These are phyloP conservation scores for Neoseiulus cucumeris DNA, from an alignment of 1,140 invertebrate species.

Conservation along the genomic window DNA sequence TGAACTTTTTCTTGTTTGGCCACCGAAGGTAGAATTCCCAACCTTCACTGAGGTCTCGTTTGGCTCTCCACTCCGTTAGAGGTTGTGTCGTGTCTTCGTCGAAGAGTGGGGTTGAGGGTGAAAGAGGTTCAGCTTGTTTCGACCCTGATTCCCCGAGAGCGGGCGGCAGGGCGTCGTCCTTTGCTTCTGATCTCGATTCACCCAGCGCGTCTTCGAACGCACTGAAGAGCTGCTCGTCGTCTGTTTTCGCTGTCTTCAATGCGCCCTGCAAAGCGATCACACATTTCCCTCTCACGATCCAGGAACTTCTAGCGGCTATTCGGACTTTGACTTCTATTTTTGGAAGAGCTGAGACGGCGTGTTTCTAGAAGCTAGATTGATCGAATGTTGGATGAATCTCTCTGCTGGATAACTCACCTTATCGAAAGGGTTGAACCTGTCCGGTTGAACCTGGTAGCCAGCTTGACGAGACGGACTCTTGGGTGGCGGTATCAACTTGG, in stretches of 20 bases:
- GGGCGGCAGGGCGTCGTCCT: neutral
- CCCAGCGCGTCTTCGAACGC: neutral
- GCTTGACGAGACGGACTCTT: conserved; percentile 18
- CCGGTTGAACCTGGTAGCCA: neutral
- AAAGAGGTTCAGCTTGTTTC: conserved; percentile 16
- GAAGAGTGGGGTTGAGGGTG: conserved; percentile 45
- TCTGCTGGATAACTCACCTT: conserved; percentile 30
- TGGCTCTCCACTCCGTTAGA: conserved; percentile 65
- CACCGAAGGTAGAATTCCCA: conserved; percentile 93
- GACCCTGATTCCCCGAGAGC: conserved; percentile 16
- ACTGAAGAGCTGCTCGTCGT: neutral
- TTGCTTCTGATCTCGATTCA: neutral
- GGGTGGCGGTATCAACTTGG: conserved; percentile 22
- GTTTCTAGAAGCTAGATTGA: no score
- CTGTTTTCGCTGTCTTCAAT: neutral
- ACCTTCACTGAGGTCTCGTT: conserved; percentile 47
- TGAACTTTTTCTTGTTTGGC: conserved; percentile 95
- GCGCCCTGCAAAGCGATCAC: neutral
- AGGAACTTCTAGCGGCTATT: no score
- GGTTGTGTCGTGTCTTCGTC: conserved; percentile 84
- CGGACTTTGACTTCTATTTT: no score
- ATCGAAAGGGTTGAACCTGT: conserved; percentile 55
- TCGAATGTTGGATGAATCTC: no score
- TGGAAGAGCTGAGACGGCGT: no score
- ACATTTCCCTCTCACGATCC: neutral